phyloP scores from a whole-genome alignment of 1,140 invertebrate genomes.

The Ericerus pela region DNA sequence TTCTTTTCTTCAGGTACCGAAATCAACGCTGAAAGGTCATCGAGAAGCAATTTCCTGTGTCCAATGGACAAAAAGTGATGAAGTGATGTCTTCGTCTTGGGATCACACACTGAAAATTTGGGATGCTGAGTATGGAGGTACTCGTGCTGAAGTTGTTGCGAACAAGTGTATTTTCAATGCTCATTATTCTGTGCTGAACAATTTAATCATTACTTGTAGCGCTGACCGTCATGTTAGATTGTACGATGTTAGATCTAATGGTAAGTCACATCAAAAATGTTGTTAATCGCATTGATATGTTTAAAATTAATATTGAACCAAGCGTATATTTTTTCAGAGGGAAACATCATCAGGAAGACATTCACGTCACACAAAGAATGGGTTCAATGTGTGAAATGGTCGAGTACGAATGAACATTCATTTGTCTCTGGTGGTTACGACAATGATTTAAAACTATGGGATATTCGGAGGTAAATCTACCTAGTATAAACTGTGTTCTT shows the following conservation, averaged over 20 bases:
- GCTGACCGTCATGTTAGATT: conserved; percentile 71
- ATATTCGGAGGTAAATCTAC: conserved; percentile 65
- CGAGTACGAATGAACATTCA: conserved; percentile 59
- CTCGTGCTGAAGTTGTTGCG: conserved; percentile 65
- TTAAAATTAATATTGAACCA: not conserved
- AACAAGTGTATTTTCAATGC: conserved; percentile 85
- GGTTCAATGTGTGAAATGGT: conserved; percentile 85
- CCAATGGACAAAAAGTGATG: conserved; percentile 60
- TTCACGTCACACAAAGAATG: conserved; percentile 84
- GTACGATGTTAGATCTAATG: conserved; percentile 78
- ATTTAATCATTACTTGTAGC: conserved; percentile 64
- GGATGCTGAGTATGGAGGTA: conserved; percentile 73
- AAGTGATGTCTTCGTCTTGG: conserved; percentile 76
- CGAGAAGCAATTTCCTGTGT: conserved; percentile 74
- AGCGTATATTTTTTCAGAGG: conserved; percentile 44
- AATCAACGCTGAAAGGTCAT: conserved; percentile 81
- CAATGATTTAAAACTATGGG: conserved; percentile 85
- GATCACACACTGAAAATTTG: conserved; percentile 91
- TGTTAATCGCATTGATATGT: not conserved
- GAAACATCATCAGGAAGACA: conserved; percentile 66
- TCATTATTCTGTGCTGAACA: conserved; percentile 62
- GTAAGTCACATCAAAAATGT: conserved; percentile 34
- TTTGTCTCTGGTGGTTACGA: conserved; percentile 93
- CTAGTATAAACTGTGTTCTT: conserved; percentile 11
- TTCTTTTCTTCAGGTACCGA: conserved; percentile 49